Base-by-base conservation (phyloP, 2,888 invertebrate species). In the Dasysyrphus albostriatus region DNA sequence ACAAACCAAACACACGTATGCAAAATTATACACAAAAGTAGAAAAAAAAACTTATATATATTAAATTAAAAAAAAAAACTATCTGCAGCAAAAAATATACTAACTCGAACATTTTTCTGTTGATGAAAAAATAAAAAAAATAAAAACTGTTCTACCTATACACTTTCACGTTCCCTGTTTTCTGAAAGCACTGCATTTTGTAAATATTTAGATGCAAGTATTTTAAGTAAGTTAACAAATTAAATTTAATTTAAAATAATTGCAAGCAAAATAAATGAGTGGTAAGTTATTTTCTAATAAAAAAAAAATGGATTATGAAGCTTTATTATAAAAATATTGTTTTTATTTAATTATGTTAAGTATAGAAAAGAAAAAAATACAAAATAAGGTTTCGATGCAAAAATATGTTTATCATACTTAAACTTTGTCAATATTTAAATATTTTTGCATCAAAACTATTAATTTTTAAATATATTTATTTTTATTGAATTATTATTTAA, bases 1-100 rank as follows among this genome's bases (percentile, higher is more conserved):
- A 34, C 8, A 88, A 70, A 82, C 77, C 44, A 42, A 90, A 90
- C 88, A 90, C 89, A 90, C 89, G 90, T 90, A 91, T 88, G 65
- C 70, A 83, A 85, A 80, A 83, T 65, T 49, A 73, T 74, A 47
- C 24, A 59, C 29, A 56, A 72, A 65, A 72, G 51, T 70, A 72
- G 78, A 69, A 76, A 67, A 76, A 67, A 75, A 67, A 74, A 65
- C 70, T 51, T 9, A 78, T 65, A 67, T 14, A 47, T 34, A 72
- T n/a, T n/a, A 56, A 47, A 34, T 65, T 19, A 34, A 67, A n/a
- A 9, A 56, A 34, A 61, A 77, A 59, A 47, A 78, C 44, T 65
- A 83, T 70, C 51, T 54, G 72, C 42, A 58, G 56, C 29, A 83
- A 49, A 49, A 70, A 24, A 24, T 24, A 7, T 39, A 47, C 72